Base-by-base conservation (phyloP, 2,888 invertebrate species). In the Eurytoma californica region DNA sequence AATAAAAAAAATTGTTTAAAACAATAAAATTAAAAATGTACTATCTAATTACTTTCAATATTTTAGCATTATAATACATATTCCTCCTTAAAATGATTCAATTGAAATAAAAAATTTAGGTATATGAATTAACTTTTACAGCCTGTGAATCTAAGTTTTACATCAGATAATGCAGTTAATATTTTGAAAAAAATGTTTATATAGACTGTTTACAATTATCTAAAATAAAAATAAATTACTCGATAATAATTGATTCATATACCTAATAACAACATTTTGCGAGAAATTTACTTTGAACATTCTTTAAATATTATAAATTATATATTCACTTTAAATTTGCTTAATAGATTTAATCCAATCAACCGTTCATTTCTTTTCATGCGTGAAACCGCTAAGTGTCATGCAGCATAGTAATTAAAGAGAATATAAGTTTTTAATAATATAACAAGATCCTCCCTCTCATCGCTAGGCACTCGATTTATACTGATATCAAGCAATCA, bases 391-490 rank as follows among this genome's bases (percentile, higher is more conserved):
- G 58, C 30, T 77, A 66, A 60, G 53, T 72, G n/a, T 53, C 16
- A 72, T 67, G 47, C 65, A 70, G 49, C 53, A 18, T 70, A 65
- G 63, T 14, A 69, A 72, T 72, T 39, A 53, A 61, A 55, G 39
- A 18, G 24, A 60, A 68, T 75, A 75, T 24, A 79, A 63, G 39
- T 65, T 65, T 39, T 39, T 18, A 65, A 69, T 66, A 70, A 72
- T 80, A 57, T 69, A 80, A 80, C 58, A 72, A 79, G 72, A 63
- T 73, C 18, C 65, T 72, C 24, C 68, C 30, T 73, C 58, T 20
- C 65, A n/a, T 65, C 20, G 47, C 72, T 72, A 77, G 72, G 72
- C 72, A 76, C 69, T 79, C 79, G 28, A 74, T 78, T 70, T 69
- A 79, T 69, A 69, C 65, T 70, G 49, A 69, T 68, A 77, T 73